Evolutionary conservation across 2,888 invertebrate species (phyloP).

Genomic region (Eristalis intricaria): DNA sequence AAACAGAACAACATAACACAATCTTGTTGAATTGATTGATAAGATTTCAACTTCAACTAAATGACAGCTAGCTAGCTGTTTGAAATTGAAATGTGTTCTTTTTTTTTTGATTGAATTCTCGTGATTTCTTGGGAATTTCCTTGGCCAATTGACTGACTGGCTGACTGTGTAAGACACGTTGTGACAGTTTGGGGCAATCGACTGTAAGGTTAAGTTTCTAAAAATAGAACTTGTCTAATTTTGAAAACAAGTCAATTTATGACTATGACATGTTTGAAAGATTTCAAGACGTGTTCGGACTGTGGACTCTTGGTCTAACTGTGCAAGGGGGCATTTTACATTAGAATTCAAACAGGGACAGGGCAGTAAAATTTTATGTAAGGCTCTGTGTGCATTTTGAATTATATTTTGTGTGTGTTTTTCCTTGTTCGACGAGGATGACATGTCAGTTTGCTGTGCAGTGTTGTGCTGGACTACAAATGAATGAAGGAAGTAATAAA

Average conservation of each 20-base stretch:
- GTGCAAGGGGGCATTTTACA: neutral
- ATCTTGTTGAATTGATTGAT: constrained; percentile 60
- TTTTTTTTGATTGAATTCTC: constrained; percentile 39
- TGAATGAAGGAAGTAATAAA: neutral
- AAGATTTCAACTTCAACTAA: constrained; percentile 40
- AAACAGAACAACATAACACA: neutral
- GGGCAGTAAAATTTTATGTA: neutral
- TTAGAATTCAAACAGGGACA: neutral
- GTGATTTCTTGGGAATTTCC: constrained; percentile 15
- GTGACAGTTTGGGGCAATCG: neutral
- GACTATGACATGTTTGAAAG: neutral
- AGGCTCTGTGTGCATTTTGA: neutral
- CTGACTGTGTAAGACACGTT: too few species aligned
- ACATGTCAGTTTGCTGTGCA: neutral
- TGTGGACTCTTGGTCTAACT: neutral
- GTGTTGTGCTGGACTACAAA: neutral
- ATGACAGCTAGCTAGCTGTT: constrained; percentile 30
- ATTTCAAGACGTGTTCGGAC: neutral
- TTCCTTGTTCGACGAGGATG: neutral
- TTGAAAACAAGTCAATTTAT: neutral
- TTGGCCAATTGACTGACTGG: too few species aligned
- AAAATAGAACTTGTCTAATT: constrained; percentile 6
- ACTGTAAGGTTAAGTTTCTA: constrained; percentile 3
- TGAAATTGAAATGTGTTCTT: constrained; percentile 29
- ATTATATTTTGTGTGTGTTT: too few species aligned